These are phyloP conservation scores for Charaxes varanes DNA, from an alignment of 1,140 invertebrate species.

Conservation along the genomic window DNA sequence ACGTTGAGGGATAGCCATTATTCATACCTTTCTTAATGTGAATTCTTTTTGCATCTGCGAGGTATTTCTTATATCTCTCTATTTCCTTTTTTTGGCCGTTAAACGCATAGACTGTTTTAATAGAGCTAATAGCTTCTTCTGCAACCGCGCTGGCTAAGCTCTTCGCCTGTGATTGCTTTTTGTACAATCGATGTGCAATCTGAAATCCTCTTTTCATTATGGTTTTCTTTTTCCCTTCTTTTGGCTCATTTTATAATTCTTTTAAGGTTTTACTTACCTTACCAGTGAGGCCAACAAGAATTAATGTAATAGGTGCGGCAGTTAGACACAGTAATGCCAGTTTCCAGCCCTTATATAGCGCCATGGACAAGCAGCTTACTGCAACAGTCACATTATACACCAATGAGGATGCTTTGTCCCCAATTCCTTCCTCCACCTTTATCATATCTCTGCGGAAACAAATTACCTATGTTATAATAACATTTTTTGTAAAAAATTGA, in stretches of 20 bases:
- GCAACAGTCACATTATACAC: conserved; percentile 80
- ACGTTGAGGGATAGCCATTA: not conserved
- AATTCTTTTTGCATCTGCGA: conserved; percentile 75
- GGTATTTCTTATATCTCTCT: conserved; percentile 76
- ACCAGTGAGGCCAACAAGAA: conserved; percentile 67
- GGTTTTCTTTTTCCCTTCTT: too few species aligned
- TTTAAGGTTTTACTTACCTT: conserved; percentile 26
- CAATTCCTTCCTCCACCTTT: conserved; percentile 90
- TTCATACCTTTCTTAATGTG: conserved; percentile 76
- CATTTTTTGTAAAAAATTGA: not conserved
- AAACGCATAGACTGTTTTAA: conserved; percentile 86
- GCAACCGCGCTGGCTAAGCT: conserved; percentile 82
- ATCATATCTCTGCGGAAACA: conserved; percentile 82
- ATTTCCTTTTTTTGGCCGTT: conserved; percentile 83
- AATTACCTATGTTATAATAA: too few species aligned
- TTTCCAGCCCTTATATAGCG: conserved; percentile 85
- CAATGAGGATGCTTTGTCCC: conserved; percentile 89
- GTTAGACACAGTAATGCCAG: conserved; percentile 84
- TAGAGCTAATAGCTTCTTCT: conserved; percentile 83
- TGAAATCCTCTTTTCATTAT: too few species aligned
- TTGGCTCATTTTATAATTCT: too few species aligned
- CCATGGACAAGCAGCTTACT: conserved; percentile 78
- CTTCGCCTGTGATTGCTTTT: conserved; percentile 13
- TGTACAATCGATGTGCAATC: conserved; percentile 16
- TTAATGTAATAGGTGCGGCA: conserved; percentile 80